phyloP scores from a whole-genome alignment of 2,888 invertebrate genomes.

The Galerucella nymphaeae region DNA sequence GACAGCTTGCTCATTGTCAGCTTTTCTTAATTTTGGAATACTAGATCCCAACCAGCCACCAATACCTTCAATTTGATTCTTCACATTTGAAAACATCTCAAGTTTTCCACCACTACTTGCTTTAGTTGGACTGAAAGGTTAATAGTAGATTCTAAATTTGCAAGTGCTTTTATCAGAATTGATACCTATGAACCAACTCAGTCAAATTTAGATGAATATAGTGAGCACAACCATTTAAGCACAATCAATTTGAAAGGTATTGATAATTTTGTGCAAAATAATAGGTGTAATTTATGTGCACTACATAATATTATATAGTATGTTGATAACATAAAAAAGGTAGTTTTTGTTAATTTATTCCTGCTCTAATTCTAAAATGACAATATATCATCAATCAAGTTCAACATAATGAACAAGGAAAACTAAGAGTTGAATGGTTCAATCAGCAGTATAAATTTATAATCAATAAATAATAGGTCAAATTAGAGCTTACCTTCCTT shows the following conservation, averaged over 20 bases:
- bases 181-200: neutral
- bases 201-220: neutral
- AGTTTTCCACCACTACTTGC: slow-evolving; percentile 69
- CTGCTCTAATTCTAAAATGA: neutral
- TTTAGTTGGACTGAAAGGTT: slow-evolving; percentile 74
- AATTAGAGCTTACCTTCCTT: slow-evolving; percentile 56
- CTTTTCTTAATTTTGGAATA: slow-evolving; percentile 80
- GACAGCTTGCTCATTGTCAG: slow-evolving; percentile 66
- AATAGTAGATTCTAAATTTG: slow-evolving; percentile 9
- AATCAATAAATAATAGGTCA: slow-evolving; percentile 57
- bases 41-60: slow-evolving; percentile 79
- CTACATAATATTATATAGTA: too few species aligned
- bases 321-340: neutral
- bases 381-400: neutral
- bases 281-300: too few species aligned
- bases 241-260: neutral
- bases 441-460: slow-evolving; percentile 31
- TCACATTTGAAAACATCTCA: slow-evolving; percentile 88
- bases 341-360: neutral
- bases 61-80: slow-evolving; percentile 88
- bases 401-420: slow-evolving; percentile 22
- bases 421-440: neutral
- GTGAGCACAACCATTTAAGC: too few species aligned
- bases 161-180: neutral
- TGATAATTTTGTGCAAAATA: neutral